A percentile compares a stretch with the other conserved stretches of the same genome.
Conservation (phyloP, 2,888 invertebrate genomes). For the Cryptocephalus primarius region DNA sequence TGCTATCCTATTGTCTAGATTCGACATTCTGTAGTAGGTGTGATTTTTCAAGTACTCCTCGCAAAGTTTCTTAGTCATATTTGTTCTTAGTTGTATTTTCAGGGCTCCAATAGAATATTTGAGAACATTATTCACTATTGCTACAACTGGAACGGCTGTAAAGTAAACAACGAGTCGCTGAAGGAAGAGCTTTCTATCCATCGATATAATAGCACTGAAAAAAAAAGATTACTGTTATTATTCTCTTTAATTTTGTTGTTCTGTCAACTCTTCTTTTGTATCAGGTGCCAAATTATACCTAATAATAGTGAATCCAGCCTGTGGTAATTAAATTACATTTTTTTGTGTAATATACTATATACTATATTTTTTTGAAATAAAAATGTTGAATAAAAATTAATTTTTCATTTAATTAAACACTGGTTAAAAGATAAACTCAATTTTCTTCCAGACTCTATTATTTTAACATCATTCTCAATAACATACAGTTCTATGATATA, state of each 20-base stretch:
- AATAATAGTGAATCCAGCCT: not conserved
- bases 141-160: constrained; percentile 80
- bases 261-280: too few species aligned
- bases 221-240: constrained; percentile 14
- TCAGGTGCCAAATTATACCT: not conserved
- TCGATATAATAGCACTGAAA: constrained; percentile 83
- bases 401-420: too few species aligned
- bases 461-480: too few species aligned
- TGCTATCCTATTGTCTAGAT: constrained; percentile 87
- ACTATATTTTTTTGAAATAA: too few species aligned
- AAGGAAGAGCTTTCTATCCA: constrained; percentile 68
- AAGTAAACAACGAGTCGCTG: constrained; percentile 66
- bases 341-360: too few species aligned
- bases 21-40: constrained; percentile 94
- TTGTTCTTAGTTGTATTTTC: constrained; percentile 81
- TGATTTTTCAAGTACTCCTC: constrained; percentile 90
- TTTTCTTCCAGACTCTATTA: too few species aligned
- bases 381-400: too few species aligned
- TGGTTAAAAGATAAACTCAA: too few species aligned
- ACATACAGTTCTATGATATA: too few species aligned
- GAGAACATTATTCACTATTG: constrained; percentile 84
- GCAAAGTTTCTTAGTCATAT: constrained; percentile 78
- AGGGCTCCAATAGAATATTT: constrained; percentile 93
- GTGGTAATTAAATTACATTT: not conserved
- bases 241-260: too few species aligned